Evolutionary conservation across 2,113 vertebrate genomes (phyloP).

Genomic region (Drymodes brunneopygia): DNA sequence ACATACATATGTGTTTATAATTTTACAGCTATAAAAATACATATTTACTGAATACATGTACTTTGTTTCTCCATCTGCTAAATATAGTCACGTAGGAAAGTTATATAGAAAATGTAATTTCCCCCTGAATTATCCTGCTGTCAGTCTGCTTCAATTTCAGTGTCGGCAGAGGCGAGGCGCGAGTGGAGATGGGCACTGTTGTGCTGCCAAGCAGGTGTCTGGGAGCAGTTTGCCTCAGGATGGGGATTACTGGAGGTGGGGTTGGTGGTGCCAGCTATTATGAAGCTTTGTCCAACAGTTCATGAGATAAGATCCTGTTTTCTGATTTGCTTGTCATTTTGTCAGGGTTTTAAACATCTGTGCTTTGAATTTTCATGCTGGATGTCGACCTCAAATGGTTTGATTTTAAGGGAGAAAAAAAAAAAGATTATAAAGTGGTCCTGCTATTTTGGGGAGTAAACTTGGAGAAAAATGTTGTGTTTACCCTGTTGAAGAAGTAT

Average conservation of each 20-base stretch:
- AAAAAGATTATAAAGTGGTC: not conserved
- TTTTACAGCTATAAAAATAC: slow-evolving; percentile 46
- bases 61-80: slow-evolving; percentile 56
- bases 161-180: not conserved
- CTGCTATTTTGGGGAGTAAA: not conserved
- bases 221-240: slow-evolving; percentile 35
- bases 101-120: slow-evolving; percentile 42
- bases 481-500: not conserved
- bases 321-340: not conserved
- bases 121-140: slow-evolving; percentile 12
- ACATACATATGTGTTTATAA: slow-evolving; percentile 53
- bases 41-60: slow-evolving; percentile 51
- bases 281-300: not conserved
- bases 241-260: not conserved
- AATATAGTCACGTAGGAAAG: slow-evolving; percentile 42
- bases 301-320: not conserved
- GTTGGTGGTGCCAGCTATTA: not conserved
- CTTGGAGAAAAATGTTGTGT: not conserved
- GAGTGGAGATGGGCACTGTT: not conserved
- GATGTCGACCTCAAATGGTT: not conserved
- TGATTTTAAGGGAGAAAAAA: not conserved
- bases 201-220: slow-evolving; percentile 12
- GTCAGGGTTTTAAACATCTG: not conserved
- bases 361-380: not conserved
- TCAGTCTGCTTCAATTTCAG: slow-evolving; percentile 37